Evolutionary conservation across 2,797 vertebrate genomes (phyloP), one percentile per base, ranked within the genome.

Genomic region (Paedocypris micromegethes): DNA sequence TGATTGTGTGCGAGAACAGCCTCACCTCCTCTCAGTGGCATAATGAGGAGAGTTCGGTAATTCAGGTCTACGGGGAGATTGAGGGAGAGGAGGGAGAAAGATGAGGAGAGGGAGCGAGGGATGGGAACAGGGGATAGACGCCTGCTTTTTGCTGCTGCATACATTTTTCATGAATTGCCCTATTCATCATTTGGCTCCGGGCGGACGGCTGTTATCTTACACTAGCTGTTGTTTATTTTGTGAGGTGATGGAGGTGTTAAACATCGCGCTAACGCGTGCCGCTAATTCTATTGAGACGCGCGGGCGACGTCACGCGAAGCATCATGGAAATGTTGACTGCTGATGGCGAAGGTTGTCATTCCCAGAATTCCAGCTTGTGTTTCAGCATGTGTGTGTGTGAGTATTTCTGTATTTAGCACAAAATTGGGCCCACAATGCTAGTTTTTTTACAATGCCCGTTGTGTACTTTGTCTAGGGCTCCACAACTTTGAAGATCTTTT

Each of bases 261-360:
- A 81, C 66, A 74, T 23, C 57, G 51, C 7, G 9, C 66, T 0
- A 8, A 52, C 9, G 45, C 8, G 8, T 0, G 8, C 59, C 56
- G 46, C 49, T 54, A 86, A 78, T 80, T 72, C 64, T 74, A 78
- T 69, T 67, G 74, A 76, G 44, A 76, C n/a, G 78, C 83, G 83
- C 37, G 76, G 56, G 68, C 70, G 76, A 76, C 80, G 48, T 51
- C 59, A 68, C 38, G 52, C 79, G 80, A 86, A 86, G 85, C 84
- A 84, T 85, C 85, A 87, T 79, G 74, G 82, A 64, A 64, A 78
- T 83, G 86, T 88, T 88, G 87, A 82, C 80, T 73, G 69, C 80
- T 73, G 59, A 75, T 75, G 72, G 80, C 82, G 7, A 42, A 59
- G 23, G 54, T 68, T 55, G 51, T 44, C 9, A 55, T 69, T 54